Percentiles rank a stretch among this genome's conserved stretches.
phyloP scores from a whole-genome alignment of 35 echinoderm and acorn worm species.

The Patiria miniata region DNA sequence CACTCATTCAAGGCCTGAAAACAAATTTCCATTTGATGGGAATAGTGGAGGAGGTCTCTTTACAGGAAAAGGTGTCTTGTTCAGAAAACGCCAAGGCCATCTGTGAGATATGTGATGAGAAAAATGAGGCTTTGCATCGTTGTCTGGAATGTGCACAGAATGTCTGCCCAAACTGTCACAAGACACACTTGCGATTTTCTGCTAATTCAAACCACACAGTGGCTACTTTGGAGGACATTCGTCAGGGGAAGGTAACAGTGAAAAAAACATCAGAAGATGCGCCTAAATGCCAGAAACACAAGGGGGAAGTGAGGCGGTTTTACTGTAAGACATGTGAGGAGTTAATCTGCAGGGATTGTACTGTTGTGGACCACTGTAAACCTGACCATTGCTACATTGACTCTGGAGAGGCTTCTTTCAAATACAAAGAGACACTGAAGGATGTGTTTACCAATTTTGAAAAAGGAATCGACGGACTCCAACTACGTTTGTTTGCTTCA shows the following conservation, averaged over 20 bases:
- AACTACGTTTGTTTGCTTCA: background rate
- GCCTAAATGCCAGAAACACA: slow-evolving; percentile 7
- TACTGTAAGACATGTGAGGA: slow-evolving; percentile 37
- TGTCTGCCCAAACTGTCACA: too few species aligned
- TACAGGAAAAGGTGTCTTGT: slow-evolving; percentile 7
- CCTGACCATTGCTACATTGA: background rate
- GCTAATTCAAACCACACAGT: background rate
- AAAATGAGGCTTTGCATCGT: too few species aligned
- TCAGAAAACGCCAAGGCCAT: background rate
- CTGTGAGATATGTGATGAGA: too few species aligned
- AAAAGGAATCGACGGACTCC: background rate
- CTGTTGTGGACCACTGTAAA: slow-evolving; percentile 21
- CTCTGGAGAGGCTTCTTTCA: background rate
- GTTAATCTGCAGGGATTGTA: slow-evolving; percentile 23
- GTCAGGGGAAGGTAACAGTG: slow-evolving; percentile 20
- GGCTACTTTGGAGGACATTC: slow-evolving; percentile 7
- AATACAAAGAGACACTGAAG: background rate
- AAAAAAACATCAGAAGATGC: background rate
- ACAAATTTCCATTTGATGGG: background rate
- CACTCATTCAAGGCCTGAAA: background rate
- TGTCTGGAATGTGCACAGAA: too few species aligned
- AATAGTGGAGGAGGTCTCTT: background rate
- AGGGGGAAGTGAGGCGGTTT: slow-evolving; percentile 20
- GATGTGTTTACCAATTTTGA: background rate
- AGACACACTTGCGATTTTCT: background rate